Conservation (phyloP, 1,140 invertebrate genomes). For the Zaprionus lachaisei region DNA sequence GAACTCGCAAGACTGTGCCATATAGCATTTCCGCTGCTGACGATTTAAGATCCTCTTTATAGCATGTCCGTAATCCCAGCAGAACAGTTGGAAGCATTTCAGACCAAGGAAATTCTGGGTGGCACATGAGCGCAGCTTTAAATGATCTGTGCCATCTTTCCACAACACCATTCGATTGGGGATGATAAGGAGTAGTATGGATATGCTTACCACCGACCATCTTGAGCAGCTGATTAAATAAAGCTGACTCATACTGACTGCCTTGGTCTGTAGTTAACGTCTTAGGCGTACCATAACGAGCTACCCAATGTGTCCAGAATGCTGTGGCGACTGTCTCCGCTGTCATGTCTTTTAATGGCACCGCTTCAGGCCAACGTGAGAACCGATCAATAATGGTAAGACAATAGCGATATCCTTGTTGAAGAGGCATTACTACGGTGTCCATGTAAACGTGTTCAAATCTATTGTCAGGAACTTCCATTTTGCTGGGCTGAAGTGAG, state of each 20-base stretch:
- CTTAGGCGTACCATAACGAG: too few relatives aligned
- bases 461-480: conserved; percentile 9
- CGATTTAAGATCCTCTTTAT: neutral
- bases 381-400: conserved; percentile 72
- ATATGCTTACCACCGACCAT: too few relatives aligned
- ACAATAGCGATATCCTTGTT: conserved; percentile 50
- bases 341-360: conserved; percentile 71
- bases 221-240: too few relatives aligned
- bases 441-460: conserved; percentile 76
- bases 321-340: neutral
- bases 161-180: too few relatives aligned
- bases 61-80: neutral
- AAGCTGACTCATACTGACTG: too few relatives aligned
- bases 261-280: too few relatives aligned
- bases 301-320: too few relatives aligned
- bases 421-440: conserved; percentile 68
- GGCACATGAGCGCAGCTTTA: neutral
- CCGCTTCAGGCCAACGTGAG: conserved; percentile 83
- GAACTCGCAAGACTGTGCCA: neutral
- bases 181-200: too few relatives aligned
- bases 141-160: too few relatives aligned
- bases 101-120: neutral
- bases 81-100: neutral
- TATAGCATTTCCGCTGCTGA: neutral
- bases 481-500: neutral